These are phyloP conservation scores for Pollenia labialis DNA, from an alignment of 2,888 invertebrate species.

Conservation along the genomic window DNA sequence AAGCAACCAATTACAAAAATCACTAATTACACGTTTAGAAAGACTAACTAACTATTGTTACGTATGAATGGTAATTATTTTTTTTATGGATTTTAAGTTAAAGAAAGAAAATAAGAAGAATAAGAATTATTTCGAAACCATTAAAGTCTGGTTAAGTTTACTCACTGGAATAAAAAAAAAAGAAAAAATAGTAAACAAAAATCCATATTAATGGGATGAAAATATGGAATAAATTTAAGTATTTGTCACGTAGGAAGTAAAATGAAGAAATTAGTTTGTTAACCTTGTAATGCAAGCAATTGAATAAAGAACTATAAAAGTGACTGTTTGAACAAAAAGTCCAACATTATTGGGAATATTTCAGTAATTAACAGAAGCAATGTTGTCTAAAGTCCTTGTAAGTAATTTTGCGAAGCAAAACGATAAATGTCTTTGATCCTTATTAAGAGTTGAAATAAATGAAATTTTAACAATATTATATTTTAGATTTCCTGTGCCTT, in stretches of 20 bases:
- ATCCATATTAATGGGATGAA: conserved; percentile 39
- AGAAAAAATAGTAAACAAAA: neutral
- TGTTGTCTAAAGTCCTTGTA: conserved; percentile 73
- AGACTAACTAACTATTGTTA: conserved; percentile 11
- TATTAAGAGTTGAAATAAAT: neutral
- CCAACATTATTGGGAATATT: conserved; percentile 54
- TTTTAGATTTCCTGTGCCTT: conserved; percentile 71
- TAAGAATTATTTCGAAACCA: conserved; percentile 30
- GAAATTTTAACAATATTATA: neutral
- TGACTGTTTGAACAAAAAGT: neutral
- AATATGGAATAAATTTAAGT: conserved; percentile 52
- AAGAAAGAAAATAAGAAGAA: neutral
- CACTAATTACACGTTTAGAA: conserved; percentile 48
- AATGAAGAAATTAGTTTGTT: conserved; percentile 47
- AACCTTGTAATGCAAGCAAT: conserved; percentile 32
- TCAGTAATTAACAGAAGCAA: conserved; percentile 57
- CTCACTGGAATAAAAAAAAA: neutral
- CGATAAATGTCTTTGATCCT: neutral
- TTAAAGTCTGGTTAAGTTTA: neutral
- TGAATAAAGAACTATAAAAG: conserved; percentile 64
- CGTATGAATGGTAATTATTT: conserved; percentile 1
- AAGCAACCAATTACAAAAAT: neutral
- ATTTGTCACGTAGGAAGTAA: conserved; percentile 75
- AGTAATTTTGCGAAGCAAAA: conserved; percentile 53
- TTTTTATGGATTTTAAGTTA: neutral